Evolutionary conservation across 30 jellyfish, hydroid and myxozoan species (phyloP), one percentile per base, ranked within the genome.

Genomic region (Aurelia sp.): DNA sequence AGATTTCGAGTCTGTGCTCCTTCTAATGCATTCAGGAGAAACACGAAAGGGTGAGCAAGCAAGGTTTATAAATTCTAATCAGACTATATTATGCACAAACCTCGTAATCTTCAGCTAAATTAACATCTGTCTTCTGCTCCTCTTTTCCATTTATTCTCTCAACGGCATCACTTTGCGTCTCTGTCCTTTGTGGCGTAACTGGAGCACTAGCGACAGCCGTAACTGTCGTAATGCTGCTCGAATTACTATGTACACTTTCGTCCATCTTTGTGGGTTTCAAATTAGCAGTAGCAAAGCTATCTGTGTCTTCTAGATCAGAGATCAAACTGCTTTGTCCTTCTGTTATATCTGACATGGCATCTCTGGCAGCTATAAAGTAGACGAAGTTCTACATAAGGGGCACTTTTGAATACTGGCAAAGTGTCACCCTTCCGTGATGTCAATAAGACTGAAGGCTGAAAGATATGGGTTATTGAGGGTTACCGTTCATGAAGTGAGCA

Each of bases 331-430:
- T 73, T 35, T 76, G 96, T 13, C 80, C 82, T 51, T 77, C 96
- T 7, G 89, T 75, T 12, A 92, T 79, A 60, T 92, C 98, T 20
- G 98, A 92, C 92, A 92, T 70, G 21, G 81, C 96, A 80, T 92
- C 98, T 44, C 89, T 76, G 57, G 75, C 84, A 22, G 98, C 98
- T 92, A 50, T 35, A 74, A 59, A 21, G 52, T 41, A 13, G 79
- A 57, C 0, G 18, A 27, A 0, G 33, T 27, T 27, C 33, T 27
- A 27, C 6, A 5, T 59, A 17, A 6, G 69, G 3, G 12, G n/a
- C 52, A 37, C 9, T 37, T 18, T 31, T 23, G 35, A n/a, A 40
- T 8, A 4, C 51, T 4, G 8, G 51, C 51, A 5, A 5, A 3
- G 51, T 7, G 2, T 2, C 2, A 27, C 1, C 51, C 51, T 7